Evolutionary conservation across 2,888 invertebrate genomes (phyloP).

Genomic region (Cynaeus angustus): DNA sequence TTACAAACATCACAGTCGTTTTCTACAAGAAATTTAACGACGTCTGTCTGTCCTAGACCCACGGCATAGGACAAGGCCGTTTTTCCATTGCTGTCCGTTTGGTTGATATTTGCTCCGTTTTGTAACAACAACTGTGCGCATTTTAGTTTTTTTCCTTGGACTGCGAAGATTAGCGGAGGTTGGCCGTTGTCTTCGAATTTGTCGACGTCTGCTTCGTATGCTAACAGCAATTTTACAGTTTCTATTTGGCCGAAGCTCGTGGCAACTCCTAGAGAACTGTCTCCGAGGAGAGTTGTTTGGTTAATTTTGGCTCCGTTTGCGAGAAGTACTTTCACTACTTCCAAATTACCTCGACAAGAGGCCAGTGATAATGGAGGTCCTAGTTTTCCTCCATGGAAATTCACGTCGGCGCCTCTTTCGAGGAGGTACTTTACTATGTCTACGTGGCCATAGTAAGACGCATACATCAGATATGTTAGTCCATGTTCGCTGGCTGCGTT

Average conservation of each 20-base stretch:
- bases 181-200: background rate
- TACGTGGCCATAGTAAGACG: too few relatives aligned
- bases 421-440: too few relatives aligned
- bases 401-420: too few relatives aligned
- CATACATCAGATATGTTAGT: too few relatives aligned
- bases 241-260: background rate
- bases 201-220: constrained; percentile 2
- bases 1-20: background rate
- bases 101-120: constrained; percentile 5
- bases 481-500: too few relatives aligned
- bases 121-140: background rate
- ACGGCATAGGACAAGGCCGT: background rate
- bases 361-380: background rate
- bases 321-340: background rate
- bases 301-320: background rate
- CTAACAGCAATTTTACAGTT: background rate
- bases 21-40: background rate
- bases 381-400: too few relatives aligned
- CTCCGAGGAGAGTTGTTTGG: background rate
- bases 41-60: background rate
- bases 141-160: too few relatives aligned
- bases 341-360: background rate
- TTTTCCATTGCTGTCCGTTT: background rate
- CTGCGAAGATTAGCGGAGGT: background rate
- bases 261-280: background rate